These are phyloP conservation scores for Varanus salvator DNA, from an alignment of 2,113 vertebrate species.

Conservation along the genomic window DNA sequence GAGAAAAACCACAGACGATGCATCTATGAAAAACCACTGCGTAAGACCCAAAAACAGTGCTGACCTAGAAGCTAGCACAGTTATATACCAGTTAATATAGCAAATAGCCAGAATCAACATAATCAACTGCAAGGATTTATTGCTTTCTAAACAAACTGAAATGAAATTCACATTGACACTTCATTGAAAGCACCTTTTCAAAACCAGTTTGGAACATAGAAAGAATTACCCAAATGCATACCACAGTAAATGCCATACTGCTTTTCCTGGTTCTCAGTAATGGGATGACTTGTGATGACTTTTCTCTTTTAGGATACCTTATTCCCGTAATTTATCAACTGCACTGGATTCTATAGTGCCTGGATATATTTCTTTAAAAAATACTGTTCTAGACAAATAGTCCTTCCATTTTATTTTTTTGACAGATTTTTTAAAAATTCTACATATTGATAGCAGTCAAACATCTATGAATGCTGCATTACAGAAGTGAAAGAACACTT, in stretches of 20 bases:
- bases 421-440: background rate
- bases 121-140: fast-evolving
- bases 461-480: background rate
- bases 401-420: background rate
- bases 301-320: conserved; percentile 47
- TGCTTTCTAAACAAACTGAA: fast-evolving
- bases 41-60: conserved; percentile 52
- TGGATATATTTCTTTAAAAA: background rate
- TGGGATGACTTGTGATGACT: background rate
- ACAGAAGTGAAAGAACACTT: conserved; percentile 17
- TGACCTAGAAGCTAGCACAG: conserved; percentile 37
- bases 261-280: conserved; percentile 22
- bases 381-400: background rate
- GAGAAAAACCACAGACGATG: conserved; percentile 66
- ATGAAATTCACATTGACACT: background rate
- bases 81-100: conserved; percentile 24
- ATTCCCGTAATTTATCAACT: conserved; percentile 28
- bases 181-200: background rate
- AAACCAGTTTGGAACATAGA: conserved; percentile 11
- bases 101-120: background rate
- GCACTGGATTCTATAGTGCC: background rate
- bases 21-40: conserved; percentile 57
- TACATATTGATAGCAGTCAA: background rate
- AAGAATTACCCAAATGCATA: background rate
- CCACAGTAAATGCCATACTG: fast-evolving